phyloP scores from a whole-genome alignment of 2,797 vertebrate species.

The Galaxias olidus region DNA sequence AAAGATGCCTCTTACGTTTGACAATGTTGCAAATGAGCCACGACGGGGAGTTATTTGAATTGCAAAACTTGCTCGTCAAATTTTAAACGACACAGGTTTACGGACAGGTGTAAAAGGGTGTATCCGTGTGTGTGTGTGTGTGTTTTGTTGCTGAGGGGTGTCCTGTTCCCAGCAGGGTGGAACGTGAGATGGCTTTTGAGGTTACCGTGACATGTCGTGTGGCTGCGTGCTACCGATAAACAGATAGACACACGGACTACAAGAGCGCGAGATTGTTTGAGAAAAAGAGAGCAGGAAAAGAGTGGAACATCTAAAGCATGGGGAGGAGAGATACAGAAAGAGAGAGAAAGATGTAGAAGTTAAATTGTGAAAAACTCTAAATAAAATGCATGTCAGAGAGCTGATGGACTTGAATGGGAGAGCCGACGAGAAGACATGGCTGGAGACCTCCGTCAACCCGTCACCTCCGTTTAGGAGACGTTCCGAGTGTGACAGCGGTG shows the following conservation, averaged over 20 bases:
- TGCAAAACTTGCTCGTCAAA: not conserved
- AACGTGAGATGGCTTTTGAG: slow-evolving; percentile 57
- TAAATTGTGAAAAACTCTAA: too few relatives aligned
- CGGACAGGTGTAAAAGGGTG: not conserved
- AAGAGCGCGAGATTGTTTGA: not conserved
- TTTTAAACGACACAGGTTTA: too few relatives aligned
- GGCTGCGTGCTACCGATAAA: slow-evolving; percentile 19
- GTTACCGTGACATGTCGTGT: slow-evolving; percentile 43
- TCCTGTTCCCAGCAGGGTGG: slow-evolving; percentile 55
- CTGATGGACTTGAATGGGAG: too few relatives aligned
- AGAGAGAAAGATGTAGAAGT: too few relatives aligned
- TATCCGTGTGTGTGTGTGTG: slow-evolving; percentile 34
- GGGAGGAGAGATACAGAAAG: too few relatives aligned
- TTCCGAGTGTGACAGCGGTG: too few relatives aligned
- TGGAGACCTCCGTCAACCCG: too few relatives aligned
- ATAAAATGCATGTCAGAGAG: too few relatives aligned
- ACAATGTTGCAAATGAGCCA: slow-evolving; percentile 3
- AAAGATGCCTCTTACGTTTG: slow-evolving; percentile 16
- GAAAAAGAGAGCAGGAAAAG: too few relatives aligned
- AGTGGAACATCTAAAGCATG: too few relatives aligned
- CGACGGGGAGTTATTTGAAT: slow-evolving; percentile 4
- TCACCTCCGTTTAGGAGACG: too few relatives aligned
- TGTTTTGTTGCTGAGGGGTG: slow-evolving; percentile 29
- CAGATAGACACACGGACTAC: not conserved
- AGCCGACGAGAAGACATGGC: too few relatives aligned